These are phyloP conservation scores for Dermatemys mawii DNA, from an alignment of 2,113 vertebrate genomes.

Conservation along the genomic window DNA sequence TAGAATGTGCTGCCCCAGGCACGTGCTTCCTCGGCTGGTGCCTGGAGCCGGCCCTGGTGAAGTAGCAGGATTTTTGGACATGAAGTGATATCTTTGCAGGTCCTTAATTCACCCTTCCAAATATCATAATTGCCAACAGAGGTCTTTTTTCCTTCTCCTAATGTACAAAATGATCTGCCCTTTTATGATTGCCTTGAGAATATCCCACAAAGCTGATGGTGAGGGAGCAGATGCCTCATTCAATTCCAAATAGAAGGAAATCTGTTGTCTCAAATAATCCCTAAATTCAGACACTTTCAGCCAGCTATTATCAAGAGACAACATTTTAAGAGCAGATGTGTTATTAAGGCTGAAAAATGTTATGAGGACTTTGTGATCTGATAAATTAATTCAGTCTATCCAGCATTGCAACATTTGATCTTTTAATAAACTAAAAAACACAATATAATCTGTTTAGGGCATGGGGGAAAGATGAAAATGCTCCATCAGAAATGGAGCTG, in stretches of 20 bases:
- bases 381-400: constrained; percentile 84
- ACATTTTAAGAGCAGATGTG: constrained; percentile 89
- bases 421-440: constrained; percentile 79
- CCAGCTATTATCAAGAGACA: constrained; percentile 87
- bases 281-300: constrained; percentile 88
- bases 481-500: constrained; percentile 22
- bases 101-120: constrained; percentile 75
- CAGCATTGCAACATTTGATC: constrained; percentile 82
- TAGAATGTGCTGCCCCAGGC: too few relatives aligned
- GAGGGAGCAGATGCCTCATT: constrained; percentile 85
- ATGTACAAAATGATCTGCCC: constrained; percentile 82
- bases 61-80: constrained; percentile 48
- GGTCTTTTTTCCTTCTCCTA: constrained; percentile 78
- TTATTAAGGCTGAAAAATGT: constrained; percentile 88
- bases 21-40: too few relatives aligned
- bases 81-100: constrained; percentile 57
- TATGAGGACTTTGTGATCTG: constrained; percentile 88
- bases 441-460: constrained; percentile 59
- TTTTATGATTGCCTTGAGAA: constrained; percentile 86
- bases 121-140: constrained; percentile 74
- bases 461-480: neutral
- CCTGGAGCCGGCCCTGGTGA: too few relatives aligned
- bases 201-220: constrained; percentile 80
- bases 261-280: constrained; percentile 89
- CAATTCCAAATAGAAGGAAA: constrained; percentile 88